Percentiles rank a stretch among this genome's conserved stretches.
phyloP scores from a whole-genome alignment of 2,888 invertebrate genomes.

The Cataglyphis albicans region DNA sequence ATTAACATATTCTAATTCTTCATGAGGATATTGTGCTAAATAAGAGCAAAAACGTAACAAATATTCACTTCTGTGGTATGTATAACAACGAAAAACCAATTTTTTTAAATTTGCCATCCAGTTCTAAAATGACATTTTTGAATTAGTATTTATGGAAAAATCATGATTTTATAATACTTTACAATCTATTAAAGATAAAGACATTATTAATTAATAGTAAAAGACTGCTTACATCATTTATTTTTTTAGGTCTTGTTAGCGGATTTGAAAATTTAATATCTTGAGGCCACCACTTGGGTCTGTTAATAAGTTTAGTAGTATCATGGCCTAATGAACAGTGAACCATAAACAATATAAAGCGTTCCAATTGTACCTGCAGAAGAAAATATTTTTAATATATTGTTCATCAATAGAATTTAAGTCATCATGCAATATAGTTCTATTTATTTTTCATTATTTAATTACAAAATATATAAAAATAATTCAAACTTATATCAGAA shows the following conservation, averaged over 20 bases:
- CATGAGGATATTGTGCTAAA: constrained; percentile 89
- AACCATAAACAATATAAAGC: constrained; percentile 92
- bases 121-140: constrained; percentile 81
- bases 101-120: constrained; percentile 89
- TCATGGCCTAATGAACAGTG: constrained; percentile 91
- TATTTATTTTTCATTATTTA: neutral
- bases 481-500: neutral
- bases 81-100: constrained; percentile 90
- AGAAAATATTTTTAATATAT: neutral
- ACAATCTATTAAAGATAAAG: neutral
- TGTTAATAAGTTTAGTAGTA: constrained; percentile 87
- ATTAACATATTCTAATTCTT: constrained; percentile 90
- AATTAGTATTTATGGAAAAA: neutral
- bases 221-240: constrained; percentile 85
- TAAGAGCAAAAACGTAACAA: constrained; percentile 91
- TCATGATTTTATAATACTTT: neutral
- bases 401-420: constrained; percentile 5
- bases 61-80: constrained; percentile 91
- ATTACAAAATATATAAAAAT: neutral
- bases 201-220: neutral
- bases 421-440: neutral
- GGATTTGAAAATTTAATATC: constrained; percentile 90
- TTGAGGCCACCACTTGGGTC: constrained; percentile 91
- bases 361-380: constrained; percentile 88
- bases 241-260: constrained; percentile 87